Conservation (phyloP, 2,797 vertebrate species). For the Enoplosus armatus region DNA sequence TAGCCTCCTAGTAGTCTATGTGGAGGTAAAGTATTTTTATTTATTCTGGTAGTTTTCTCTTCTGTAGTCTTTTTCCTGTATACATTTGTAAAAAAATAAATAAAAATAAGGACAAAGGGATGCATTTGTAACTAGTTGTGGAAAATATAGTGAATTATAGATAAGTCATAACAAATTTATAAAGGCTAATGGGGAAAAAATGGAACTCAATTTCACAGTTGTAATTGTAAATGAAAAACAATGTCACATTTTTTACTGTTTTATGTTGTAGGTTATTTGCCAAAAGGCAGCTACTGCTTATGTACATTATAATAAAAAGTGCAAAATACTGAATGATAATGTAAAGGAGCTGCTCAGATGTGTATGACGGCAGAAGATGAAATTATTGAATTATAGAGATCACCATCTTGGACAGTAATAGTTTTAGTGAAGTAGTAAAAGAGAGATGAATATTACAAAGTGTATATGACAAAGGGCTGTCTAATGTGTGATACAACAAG, state of each 20-base stretch:
- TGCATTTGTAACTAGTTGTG: not conserved
- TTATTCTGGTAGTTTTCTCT: not conserved
- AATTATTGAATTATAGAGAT: conserved; percentile 3
- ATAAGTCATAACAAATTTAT: not conserved
- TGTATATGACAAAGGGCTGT: not conserved
- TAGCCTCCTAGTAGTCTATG: not conserved
- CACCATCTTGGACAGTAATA: not conserved
- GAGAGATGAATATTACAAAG: not conserved
- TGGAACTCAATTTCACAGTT: not conserved
- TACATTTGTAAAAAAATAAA: not conserved
- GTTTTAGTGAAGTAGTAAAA: conserved; percentile 11
- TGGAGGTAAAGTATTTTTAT: not conserved
- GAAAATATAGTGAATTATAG: not conserved
- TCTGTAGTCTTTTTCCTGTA: not conserved
- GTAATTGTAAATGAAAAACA: not conserved
- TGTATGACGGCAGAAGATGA: too few relatives aligned
- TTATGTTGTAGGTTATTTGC: not conserved
- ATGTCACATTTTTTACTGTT: not conserved
- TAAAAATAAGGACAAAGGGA: not conserved
- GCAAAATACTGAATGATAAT: not conserved
- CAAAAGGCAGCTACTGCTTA: not conserved
- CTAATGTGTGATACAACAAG: too few relatives aligned
- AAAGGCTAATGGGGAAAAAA: not conserved
- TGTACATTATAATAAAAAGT: not conserved
- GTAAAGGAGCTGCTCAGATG: too few relatives aligned